phyloP scores from a whole-genome alignment of 1,140 invertebrate genomes.

The Drosophila guanche region DNA sequence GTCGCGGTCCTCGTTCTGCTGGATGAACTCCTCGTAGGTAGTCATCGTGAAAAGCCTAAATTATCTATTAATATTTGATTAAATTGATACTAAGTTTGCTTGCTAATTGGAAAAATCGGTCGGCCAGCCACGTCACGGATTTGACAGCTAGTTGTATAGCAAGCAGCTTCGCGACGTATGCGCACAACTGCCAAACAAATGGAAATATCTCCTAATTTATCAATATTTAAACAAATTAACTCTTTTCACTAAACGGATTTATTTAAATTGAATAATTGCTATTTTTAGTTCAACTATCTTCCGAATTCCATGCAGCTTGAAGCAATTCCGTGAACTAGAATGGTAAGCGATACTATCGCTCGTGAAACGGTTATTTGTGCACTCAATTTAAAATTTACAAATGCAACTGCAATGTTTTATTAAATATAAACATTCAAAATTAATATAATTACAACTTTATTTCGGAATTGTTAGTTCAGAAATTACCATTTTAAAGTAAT shows the following conservation, averaged over 20 bases:
- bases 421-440: not conserved
- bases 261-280: not conserved
- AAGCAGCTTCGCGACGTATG: slow-evolving; percentile 36
- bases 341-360: slow-evolving; percentile 24
- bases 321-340: slow-evolving; percentile 25
- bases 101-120: slow-evolving; percentile 78
- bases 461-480: not conserved
- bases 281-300: not conserved
- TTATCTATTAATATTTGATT: slow-evolving; percentile 24
- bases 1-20: slow-evolving; percentile 98
- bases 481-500: too few relatives aligned
- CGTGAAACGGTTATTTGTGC: not conserved
- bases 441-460: too few relatives aligned
- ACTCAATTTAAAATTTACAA: not conserved
- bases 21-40: slow-evolving; percentile 98
- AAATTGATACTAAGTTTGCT: slow-evolving; percentile 12
- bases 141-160: slow-evolving; percentile 67
- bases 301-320: not conserved
- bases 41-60: slow-evolving; percentile 86
- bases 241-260: not conserved
- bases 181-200: slow-evolving; percentile 33
- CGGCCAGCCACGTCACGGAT: slow-evolving; percentile 75
- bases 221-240: not conserved
- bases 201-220: slow-evolving; percentile 25
- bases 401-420: not conserved